Evolutionary conservation across 2,113 vertebrate genomes (phyloP).

Genomic region (Rhipidura dahli): DNA sequence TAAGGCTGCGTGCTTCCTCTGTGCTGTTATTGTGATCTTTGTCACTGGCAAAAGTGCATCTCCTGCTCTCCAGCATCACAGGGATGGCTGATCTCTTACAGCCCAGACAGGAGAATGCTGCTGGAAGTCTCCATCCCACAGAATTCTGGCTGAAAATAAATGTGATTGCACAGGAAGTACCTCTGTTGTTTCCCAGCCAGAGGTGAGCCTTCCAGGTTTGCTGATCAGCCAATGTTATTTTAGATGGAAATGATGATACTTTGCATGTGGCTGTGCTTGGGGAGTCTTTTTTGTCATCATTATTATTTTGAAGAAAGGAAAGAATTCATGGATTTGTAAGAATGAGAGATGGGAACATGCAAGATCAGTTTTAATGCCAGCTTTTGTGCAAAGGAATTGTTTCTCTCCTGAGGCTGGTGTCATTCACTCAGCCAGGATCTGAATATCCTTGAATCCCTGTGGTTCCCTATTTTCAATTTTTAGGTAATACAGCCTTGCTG

Average conservation of each 20-base stretch:
- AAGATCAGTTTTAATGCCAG: neutral
- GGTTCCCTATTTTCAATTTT: neutral
- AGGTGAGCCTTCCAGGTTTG: neutral
- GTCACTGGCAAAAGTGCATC: neutral
- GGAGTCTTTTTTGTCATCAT: neutral
- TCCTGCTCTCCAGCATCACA: neutral
- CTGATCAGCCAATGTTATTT: neutral
- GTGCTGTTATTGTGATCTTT: accelerated
- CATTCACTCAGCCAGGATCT: neutral
- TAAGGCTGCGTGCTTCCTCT: accelerated
- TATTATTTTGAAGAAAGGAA: neutral
- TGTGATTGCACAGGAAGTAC: neutral
- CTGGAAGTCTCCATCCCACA: neutral
- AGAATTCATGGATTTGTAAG: neutral
- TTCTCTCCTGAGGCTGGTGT: neutral
- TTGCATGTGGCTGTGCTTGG: neutral
- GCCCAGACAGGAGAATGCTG: neutral
- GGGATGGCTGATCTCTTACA: neutral
- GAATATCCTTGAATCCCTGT: neutral
- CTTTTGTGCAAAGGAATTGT: neutral
- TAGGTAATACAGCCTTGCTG: neutral
- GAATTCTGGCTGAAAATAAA: neutral
- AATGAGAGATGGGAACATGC: neutral
- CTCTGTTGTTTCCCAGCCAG: neutral
- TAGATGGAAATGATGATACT: neutral